phyloP scores from a whole-genome alignment of 2,113 vertebrate genomes.

The Astur gentilis region DNA sequence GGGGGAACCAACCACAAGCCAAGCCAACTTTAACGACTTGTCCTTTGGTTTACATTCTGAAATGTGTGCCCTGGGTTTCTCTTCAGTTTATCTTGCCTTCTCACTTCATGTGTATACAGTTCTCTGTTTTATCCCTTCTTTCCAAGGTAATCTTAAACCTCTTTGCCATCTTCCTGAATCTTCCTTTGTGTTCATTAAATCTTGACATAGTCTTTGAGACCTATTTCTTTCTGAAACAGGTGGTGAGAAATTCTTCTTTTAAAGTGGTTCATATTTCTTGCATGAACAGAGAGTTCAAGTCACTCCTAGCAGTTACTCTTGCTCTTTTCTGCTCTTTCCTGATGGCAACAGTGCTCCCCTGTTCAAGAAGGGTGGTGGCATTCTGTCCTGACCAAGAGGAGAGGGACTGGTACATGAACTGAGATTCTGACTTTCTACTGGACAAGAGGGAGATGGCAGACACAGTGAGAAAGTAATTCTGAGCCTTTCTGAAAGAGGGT shows the following conservation, averaged over 20 bases:
- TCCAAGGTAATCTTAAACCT: neutral
- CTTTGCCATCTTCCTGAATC: neutral
- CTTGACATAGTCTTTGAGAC: neutral
- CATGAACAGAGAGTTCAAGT: neutral
- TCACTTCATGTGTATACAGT: neutral
- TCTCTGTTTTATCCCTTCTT: neutral
- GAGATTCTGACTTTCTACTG: neutral
- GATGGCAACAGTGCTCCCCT: neutral
- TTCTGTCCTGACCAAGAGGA: neutral
- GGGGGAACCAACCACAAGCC: too few species aligned
- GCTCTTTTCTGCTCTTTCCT: neutral
- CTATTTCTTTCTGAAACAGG: neutral
- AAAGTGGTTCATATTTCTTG: neutral
- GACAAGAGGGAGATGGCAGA: neutral
- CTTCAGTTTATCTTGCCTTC: neutral
- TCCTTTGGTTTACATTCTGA: neutral
- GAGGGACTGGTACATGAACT: neutral
- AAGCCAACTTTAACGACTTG: neutral
- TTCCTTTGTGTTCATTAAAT: neutral
- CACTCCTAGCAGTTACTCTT: neutral
- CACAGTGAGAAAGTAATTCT: neutral
- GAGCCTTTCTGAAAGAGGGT: neutral
- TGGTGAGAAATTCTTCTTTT: neutral
- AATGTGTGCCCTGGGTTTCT: neutral
- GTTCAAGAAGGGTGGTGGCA: neutral